Conservation (phyloP, 1,140 invertebrate genomes). For the Drosophila nikananu region DNA sequence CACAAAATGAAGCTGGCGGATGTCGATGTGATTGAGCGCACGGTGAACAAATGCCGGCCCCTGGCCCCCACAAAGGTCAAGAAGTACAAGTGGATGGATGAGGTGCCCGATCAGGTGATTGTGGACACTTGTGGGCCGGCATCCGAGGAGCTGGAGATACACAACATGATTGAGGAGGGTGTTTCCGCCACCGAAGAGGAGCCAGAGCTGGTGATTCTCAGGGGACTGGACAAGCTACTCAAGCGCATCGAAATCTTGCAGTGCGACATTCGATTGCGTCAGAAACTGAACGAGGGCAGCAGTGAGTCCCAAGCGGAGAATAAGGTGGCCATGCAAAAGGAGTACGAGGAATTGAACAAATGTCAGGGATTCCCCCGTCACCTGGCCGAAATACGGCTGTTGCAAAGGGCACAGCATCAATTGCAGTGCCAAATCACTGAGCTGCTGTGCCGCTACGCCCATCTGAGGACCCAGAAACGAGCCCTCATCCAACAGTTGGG, state of each 20-base stretch:
- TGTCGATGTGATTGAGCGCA: slow-evolving; percentile 55
- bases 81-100: background rate
- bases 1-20: slow-evolving; percentile 23
- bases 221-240: background rate
- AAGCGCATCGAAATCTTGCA: slow-evolving; percentile 10
- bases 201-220: background rate
- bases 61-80: background rate
- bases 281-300: background rate
- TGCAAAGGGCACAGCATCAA: slow-evolving; percentile 2
- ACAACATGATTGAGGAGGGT: slow-evolving; percentile 4
- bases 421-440: slow-evolving; percentile 16
- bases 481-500: background rate
- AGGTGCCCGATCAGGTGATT: accelerated
- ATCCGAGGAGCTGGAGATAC: background rate
- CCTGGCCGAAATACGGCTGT: background rate
- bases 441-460: slow-evolving; percentile 26
- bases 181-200: background rate
- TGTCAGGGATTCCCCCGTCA: background rate
- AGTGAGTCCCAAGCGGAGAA: background rate
- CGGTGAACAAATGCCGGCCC: background rate
- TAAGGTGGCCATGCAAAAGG: background rate
- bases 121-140: background rate
- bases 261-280: slow-evolving; percentile 6
- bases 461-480: background rate
- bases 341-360: background rate